These are phyloP conservation scores for Macaria liturata DNA, from an alignment of 2,888 invertebrate species.

Conservation along the genomic window DNA sequence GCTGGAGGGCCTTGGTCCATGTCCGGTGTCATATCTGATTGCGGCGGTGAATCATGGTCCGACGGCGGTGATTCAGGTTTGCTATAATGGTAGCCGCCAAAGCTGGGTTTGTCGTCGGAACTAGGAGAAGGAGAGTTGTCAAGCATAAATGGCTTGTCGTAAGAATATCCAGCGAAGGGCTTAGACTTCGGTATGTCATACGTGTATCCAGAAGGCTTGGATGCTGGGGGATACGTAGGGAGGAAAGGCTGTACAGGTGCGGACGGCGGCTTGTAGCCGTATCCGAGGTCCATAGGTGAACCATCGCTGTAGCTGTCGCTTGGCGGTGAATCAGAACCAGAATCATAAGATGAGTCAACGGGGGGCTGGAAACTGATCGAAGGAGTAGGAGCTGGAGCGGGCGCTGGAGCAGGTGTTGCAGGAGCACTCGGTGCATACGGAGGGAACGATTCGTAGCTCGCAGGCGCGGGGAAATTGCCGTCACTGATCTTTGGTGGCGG, in stretches of 20 bases:
- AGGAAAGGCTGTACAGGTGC: constrained; percentile 46
- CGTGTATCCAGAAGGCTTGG: constrained; percentile 64
- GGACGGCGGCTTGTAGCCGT: constrained; percentile 62
- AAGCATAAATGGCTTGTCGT: constrained; percentile 62
- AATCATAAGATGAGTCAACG: constrained; percentile 40
- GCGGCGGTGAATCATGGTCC: constrained; percentile 50
- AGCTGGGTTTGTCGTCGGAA: constrained; percentile 53
- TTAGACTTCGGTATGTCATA: constrained; percentile 62
- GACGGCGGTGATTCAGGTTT: constrained; percentile 43
- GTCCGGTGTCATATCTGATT: constrained; percentile 51
- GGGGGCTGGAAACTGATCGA: constrained; percentile 49
- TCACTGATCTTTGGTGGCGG: constrained; percentile 54
- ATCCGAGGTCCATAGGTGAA: constrained; percentile 54
- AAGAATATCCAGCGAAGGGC: constrained; percentile 64
- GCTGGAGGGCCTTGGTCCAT: constrained; percentile 47
- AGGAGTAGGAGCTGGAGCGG: constrained; percentile 31
- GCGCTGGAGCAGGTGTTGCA: constrained; percentile 31
- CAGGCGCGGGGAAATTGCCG: constrained; percentile 63
- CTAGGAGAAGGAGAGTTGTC: constrained; percentile 47
- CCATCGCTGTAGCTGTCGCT: constrained; percentile 46
- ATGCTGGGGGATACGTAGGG: constrained; percentile 55
- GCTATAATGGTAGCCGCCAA: constrained; percentile 40
- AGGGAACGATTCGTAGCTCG: constrained; percentile 71
- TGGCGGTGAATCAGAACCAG: constrained; percentile 41
- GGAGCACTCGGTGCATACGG: constrained; percentile 55